Evolutionary conservation across 2,113 vertebrate genomes (phyloP).

Genomic region (Psilopogon haemacephalus): DNA sequence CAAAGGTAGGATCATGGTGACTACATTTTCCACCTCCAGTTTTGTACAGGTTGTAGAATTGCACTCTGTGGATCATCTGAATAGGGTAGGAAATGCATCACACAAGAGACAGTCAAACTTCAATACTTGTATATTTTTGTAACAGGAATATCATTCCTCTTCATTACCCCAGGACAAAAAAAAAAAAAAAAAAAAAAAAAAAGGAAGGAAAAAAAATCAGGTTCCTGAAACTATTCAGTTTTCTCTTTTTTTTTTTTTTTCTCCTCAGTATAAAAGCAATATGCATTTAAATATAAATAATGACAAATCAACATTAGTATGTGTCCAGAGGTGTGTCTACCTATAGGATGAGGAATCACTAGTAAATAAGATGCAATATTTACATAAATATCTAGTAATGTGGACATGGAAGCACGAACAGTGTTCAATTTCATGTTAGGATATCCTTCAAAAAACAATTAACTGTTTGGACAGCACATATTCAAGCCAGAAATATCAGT

Average conservation of each 20-base stretch:
- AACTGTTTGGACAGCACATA: neutral
- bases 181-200: neutral
- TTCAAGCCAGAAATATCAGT: neutral
- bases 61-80: neutral
- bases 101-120: neutral
- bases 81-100: neutral
- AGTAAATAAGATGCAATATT: neutral
- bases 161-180: neutral
- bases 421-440: neutral
- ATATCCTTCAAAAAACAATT: neutral
- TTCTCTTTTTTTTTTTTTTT: neutral
- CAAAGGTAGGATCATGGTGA: neutral
- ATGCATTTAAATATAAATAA: too few relatives aligned
- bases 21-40: neutral
- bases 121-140: neutral
- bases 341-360: too few relatives aligned
- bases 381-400: neutral
- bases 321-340: too few relatives aligned
- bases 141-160: neutral
- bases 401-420: neutral
- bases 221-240: neutral
- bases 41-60: neutral
- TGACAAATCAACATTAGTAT: too few relatives aligned
- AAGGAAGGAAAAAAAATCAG: neutral
- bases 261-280: neutral